Percentiles rank a stretch among this genome's conserved stretches.
Evolutionary conservation across 2,113 vertebrate species (phyloP).

Genomic region (Macaca fascicularis): DNA sequence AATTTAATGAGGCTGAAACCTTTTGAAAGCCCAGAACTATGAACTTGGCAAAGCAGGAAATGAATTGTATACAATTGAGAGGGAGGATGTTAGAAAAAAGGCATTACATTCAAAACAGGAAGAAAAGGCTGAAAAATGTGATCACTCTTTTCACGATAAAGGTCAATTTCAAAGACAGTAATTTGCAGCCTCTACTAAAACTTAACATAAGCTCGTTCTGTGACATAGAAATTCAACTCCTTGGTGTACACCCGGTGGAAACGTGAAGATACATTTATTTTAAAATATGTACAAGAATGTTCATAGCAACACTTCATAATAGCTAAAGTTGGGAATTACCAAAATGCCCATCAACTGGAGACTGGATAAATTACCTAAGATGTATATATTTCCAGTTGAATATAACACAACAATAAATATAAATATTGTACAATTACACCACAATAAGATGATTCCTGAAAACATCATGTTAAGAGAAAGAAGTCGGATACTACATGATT

Average conservation of each 20-base stretch:
- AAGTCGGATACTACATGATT: neutral
- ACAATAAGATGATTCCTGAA: neutral
- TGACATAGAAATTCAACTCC: neutral
- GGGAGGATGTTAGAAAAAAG: neutral
- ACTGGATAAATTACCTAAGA: neutral
- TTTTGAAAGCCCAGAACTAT: neutral
- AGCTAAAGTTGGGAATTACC: neutral
- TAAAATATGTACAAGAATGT: neutral
- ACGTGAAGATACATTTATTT: neutral
- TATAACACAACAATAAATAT: neutral
- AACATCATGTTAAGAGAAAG: neutral
- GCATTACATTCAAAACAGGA: neutral
- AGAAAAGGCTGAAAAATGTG: neutral
- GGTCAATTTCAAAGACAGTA: neutral
- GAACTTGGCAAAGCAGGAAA: neutral
- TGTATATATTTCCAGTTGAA: neutral
- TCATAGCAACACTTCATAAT: neutral
- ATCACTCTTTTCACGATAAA: neutral
- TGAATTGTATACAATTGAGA: neutral
- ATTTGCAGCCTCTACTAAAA: conserved; percentile 20
- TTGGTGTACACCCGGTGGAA: neutral
- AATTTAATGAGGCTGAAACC: neutral
- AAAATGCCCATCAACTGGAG: neutral
- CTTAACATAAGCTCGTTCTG: neutral
- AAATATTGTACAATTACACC: neutral